Base-by-base conservation (phyloP, 2,113 vertebrate genomes). In the Cyrtonyx montezumae region DNA sequence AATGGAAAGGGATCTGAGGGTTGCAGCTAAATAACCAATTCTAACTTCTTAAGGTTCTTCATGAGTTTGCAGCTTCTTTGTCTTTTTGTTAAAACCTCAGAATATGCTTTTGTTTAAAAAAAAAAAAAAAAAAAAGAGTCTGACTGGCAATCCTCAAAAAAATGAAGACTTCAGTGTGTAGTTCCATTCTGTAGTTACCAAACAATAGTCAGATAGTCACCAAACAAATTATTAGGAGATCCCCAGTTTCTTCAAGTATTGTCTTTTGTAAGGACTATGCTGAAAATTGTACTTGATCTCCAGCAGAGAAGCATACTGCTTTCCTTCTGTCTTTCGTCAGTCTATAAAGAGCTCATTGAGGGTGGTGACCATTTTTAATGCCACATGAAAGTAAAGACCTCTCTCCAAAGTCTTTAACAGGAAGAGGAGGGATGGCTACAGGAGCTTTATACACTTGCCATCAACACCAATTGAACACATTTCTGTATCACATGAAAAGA, bases 101-200 rank as follows among this genome's bases (percentile, higher is more conserved):
- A 32, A 59, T 32, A 32, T 0, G 1, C 16, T 5, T 67, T 19
- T n/a, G n/a, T n/a, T n/a, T n/a, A n/a, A n/a, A n/a, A n/a, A n/a
- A n/a, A n/a, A n/a, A n/a, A n/a, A n/a, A n/a, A n/a, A n/a, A n/a
- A n/a, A n/a, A n/a, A n/a, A 46, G 56, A 48, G 43, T 53, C 11
- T 56, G 34, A 40, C 32, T 79, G 62, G 45, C 70, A 77, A n/a
- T 36, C 23, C 90, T 70, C n/a, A 37, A 76, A 18, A 28, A 34
- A 55, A 46, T 43, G 36, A 87, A 61, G 56, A 65, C 19, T 71
- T 7, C 0, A 4, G 34, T 18, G 30, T 48, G 59, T 2, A 17
- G 21, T 68, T 90, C 66, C n/a, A 63, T 80, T 28, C 46, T 48
- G n/a, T n/a, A n/a, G n/a, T n/a, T n/a, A n/a, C n/a, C n/a, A n/a